Base-by-base conservation (phyloP, 2,797 vertebrate genomes). In the Geotrypetes seraphini region DNA sequence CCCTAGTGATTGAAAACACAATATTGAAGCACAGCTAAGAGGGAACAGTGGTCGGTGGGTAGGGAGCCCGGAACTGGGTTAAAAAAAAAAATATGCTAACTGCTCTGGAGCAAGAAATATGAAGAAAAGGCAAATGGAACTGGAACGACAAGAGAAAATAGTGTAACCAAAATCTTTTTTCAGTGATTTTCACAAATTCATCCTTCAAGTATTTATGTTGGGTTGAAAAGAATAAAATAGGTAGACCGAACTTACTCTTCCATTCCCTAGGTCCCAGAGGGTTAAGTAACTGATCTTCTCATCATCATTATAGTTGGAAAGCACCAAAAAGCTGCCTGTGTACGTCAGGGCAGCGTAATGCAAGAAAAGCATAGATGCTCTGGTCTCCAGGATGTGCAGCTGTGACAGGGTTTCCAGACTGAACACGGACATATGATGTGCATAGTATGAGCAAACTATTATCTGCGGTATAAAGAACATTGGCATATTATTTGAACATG, bases 401-500 rank as follows among this genome's bases (percentile, higher is more conserved):
- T 79, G 71, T 22, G 66, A 57, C 18, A 53, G 61, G 7, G 50
- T 51, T 25, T 40, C 39, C 41, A 79, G 7, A 33, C 43, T 64
- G 52, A 81, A 69, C 11, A 73, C 62, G 5, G 54, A 53, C n/a
- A 73, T 46, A 31, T 68, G 63, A 45, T 64, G 57, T 5, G 41
- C 2, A 1, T 71, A 65, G 12, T 66, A 71, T 16, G 72, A 83
- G 43, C 76, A 73, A 39, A 71, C 53, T 11, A 62, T 39, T 21
- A 74, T 50, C 71, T 73, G 28, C 7, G 21, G 38, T 19, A 14
- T 50, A 6, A 6, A 13, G 16, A 28, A 16, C 19, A 24, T 26
- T 15, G 12, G 1, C 5, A 30, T 19, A 13, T 25, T 16, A 43
- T 7, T n/a, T n/a, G n/a, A n/a, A n/a, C n/a, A n/a, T n/a, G n/a